Conservation (phyloP, 2,113 vertebrate genomes). For the Clinocottus analis region DNA sequence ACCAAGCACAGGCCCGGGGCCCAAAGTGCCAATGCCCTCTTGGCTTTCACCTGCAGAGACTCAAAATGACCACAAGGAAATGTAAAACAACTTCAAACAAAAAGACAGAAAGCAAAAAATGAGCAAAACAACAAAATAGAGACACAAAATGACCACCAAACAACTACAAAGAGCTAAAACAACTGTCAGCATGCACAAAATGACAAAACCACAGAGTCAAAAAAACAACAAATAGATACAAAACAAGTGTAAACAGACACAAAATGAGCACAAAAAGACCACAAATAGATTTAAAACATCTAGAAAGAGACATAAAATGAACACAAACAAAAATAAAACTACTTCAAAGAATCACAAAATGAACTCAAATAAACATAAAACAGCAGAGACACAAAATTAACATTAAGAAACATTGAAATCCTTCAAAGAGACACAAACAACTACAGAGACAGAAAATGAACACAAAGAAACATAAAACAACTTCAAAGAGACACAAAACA, state of each 20-base stretch:
- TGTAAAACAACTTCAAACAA: background rate
- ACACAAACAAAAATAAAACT: too few species aligned
- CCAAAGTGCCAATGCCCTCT: background rate
- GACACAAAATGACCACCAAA: background rate
- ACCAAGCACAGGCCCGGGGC: background rate
- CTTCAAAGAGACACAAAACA: too few species aligned
- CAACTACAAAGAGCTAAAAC: too few species aligned
- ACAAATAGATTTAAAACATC: too few species aligned
- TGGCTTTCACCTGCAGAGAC: background rate
- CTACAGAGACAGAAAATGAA: too few species aligned
- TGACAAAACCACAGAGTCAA: too few species aligned
- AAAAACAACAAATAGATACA: background rate
- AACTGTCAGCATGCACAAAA: background rate
- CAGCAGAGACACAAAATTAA: too few species aligned
- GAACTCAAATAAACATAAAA: too few species aligned
- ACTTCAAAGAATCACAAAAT: too few species aligned
- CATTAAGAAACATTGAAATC: too few species aligned
- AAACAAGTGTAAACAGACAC: background rate
- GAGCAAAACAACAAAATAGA: background rate
- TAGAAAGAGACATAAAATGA: background rate
- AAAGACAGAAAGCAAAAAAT: background rate
- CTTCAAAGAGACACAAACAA: too few species aligned
- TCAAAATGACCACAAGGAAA: background rate
- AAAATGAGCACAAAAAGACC: background rate
- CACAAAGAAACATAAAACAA: too few species aligned